Conservation (phyloP, 1,140 invertebrate species). For the Cydia fagiglandana region DNA sequence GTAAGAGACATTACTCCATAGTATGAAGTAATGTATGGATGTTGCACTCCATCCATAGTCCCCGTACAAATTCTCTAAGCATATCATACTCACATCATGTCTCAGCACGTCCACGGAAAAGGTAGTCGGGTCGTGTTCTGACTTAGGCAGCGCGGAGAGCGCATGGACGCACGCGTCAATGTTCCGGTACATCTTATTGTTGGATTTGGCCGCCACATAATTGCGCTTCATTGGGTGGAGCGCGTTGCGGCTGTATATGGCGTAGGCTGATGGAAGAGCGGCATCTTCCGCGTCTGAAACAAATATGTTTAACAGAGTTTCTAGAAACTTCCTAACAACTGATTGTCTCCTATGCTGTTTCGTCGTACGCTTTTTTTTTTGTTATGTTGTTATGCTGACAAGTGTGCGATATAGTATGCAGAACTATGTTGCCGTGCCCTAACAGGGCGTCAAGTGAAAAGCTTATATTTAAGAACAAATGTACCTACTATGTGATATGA, state of each 20-base stretch:
- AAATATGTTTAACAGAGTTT: not conserved
- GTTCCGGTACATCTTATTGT: conserved; percentile 7
- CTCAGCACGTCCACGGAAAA: conserved; percentile 57
- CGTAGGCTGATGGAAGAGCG: not conserved
- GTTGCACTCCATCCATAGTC: too few species aligned
- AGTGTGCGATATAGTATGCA: too few species aligned
- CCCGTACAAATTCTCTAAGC: not conserved
- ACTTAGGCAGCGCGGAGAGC: conserved; percentile 38
- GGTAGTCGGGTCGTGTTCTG: conserved; percentile 52
- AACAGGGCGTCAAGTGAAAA: too few species aligned
- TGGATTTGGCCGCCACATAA: not conserved
- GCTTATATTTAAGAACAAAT: too few species aligned
- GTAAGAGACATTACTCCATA: too few species aligned
- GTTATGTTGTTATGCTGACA: too few species aligned
- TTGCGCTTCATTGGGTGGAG: not conserved
- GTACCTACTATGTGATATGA: too few species aligned
- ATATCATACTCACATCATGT: conserved; percentile 51
- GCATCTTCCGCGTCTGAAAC: conserved; percentile 5
- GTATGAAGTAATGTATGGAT: too few species aligned
- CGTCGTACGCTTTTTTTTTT: too few species aligned
- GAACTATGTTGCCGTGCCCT: too few species aligned
- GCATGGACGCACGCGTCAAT: not conserved
- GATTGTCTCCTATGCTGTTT: too few species aligned
- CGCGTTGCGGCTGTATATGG: not conserved
- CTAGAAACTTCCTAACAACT: too few species aligned